Percentiles rank a stretch among this genome's conserved stretches.
Evolutionary conservation across 2,888 invertebrate genomes (phyloP).

Genomic region (Drosophila mimica): DNA sequence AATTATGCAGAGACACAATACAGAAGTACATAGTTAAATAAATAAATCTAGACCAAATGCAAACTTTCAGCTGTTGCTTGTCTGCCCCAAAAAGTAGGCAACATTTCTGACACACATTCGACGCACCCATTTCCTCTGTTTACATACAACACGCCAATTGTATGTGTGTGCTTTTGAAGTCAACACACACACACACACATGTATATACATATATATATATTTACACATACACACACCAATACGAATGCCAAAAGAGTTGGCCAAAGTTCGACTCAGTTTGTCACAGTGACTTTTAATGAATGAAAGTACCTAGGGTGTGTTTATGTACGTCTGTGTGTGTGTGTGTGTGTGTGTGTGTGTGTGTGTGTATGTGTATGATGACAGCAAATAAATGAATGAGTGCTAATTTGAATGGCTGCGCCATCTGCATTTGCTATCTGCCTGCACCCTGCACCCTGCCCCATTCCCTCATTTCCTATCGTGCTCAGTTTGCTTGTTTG

Average conservation of each 20-base stretch:
- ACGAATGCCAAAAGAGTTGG: slow-evolving; percentile 43
- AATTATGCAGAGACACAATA: neutral
- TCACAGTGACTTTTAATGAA: slow-evolving; percentile 61
- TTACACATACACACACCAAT: neutral
- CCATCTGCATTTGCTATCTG: slow-evolving; percentile 29
- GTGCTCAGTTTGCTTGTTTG: slow-evolving; percentile 4
- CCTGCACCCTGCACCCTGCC: neutral
- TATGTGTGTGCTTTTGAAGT: slow-evolving; percentile 28
- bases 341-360: slow-evolving; percentile 15
- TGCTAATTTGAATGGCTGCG: slow-evolving; percentile 37
- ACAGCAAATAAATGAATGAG: slow-evolving; percentile 55
- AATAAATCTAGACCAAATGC: neutral
- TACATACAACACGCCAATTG: slow-evolving; percentile 19
- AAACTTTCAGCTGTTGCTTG: slow-evolving; percentile 23
- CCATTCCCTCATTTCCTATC: neutral
- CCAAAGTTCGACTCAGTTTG: slow-evolving; percentile 43
- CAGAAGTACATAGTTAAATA: neutral
- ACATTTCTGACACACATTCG: slow-evolving; percentile 47
- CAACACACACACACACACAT: slow-evolving; percentile 42
- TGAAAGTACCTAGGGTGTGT: slow-evolving; percentile 53
- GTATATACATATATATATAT: slow-evolving; percentile 17
- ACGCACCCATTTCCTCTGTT: slow-evolving; percentile 33
- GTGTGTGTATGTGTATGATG: slow-evolving; percentile 29
- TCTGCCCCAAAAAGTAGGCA: slow-evolving; percentile 45
- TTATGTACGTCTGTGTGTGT: slow-evolving; percentile 38